Base-by-base conservation (phyloP, 2,888 invertebrate species). In the Hemicrepidius hirtus region DNA sequence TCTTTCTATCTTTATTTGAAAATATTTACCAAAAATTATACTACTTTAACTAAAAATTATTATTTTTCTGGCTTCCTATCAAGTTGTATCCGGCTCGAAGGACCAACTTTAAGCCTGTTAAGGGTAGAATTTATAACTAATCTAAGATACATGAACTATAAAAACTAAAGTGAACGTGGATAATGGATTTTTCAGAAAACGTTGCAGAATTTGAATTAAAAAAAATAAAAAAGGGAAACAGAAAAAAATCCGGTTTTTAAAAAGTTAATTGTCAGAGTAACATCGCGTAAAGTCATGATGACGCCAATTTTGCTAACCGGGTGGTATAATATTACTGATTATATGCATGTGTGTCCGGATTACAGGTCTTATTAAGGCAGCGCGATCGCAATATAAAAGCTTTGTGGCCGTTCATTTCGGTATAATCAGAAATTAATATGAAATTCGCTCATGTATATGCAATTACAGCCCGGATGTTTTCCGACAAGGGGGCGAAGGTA, bases 371-470 rank as follows among this genome's bases (percentile, higher is more conserved):
- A 85, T 86, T 86, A 85, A 82, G 84, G 85, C 82, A 75, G 77
- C 81, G 83, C 83, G 82, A 83, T 82, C 81, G 84, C 82, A 85
- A 86, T 86, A 86, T 86, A 86, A 87, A 86, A 86, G 86, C 87
- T 86, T 86, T 86, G 86, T 86, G 86, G 85, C 82, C 84, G 86
- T 84, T 84, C 86, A 82, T 85, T 85, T 84, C 82, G 82, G 86
- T 84, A 86, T 86, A 86, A 87, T 86, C 87, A 87, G 86, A 86
- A 87, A 87, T 87, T 87, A 87, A 87, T 87, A 86, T 86, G 86
- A 87, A 86, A 86, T 85, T 84, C 86, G 85, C 85, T 87, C 86
- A 86, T 86, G 86, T 86, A 86, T 86, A 86, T 85, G 86, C 86
- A 86, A 86, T 86, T 86, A 86, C 82, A 79, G 79, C 81, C 83